These are phyloP conservation scores for Ciconia nigra DNA, from an alignment of 2,797 vertebrate species.

Conservation along the genomic window DNA sequence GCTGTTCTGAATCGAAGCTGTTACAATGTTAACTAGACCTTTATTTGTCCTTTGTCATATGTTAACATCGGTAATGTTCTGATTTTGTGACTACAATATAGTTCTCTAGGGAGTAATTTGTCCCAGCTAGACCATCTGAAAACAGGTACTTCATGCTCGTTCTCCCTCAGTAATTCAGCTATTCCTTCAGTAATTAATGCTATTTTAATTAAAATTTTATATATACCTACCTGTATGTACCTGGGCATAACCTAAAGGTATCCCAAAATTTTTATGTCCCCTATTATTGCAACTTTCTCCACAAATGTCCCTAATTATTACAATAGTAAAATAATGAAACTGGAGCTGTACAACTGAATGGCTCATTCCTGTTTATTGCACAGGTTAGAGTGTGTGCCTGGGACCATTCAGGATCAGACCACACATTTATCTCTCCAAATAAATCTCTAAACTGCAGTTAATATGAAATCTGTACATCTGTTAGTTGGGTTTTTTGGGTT, in stretches of 20 bases:
- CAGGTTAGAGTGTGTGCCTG: background rate
- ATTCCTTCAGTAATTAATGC: conserved; percentile 64
- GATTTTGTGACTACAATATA: conserved; percentile 38
- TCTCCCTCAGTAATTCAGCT: conserved; percentile 24
- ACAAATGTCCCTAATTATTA: background rate
- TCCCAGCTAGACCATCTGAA: conserved; percentile 50
- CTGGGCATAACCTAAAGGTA: background rate
- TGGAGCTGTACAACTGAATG: background rate
- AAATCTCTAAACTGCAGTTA: background rate
- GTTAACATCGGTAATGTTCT: conserved; percentile 20
- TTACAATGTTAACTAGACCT: conserved; percentile 50
- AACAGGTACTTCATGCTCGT: conserved; percentile 28
- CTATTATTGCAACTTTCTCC: background rate
- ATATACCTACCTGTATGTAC: conserved; percentile 13
- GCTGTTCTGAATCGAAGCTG: conserved; percentile 15
- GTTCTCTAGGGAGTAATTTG: conserved; percentile 54
- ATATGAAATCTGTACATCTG: background rate
- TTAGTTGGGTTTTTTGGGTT: background rate
- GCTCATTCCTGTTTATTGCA: background rate
- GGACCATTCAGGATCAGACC: background rate
- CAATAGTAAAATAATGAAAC: background rate
- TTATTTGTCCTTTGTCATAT: conserved; percentile 63
- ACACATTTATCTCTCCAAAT: background rate
- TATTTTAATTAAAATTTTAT: conserved; percentile 55
- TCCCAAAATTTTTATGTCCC: background rate